Base-by-base conservation (phyloP, 1,140 invertebrate species). In the Neuroterus valhalla region DNA sequence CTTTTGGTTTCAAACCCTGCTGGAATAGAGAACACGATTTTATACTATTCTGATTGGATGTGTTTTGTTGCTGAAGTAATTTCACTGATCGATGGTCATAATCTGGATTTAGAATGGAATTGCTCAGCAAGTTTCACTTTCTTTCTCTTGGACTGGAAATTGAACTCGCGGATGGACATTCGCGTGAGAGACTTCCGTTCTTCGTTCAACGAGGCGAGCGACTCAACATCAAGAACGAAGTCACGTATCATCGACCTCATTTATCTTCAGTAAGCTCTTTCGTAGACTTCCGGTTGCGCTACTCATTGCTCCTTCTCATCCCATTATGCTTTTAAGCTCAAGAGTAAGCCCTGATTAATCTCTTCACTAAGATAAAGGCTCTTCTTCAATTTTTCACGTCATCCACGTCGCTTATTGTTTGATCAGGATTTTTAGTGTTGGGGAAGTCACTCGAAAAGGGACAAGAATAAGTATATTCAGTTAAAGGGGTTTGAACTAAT, bases 241-340 rank as follows among this genome's bases (percentile, higher is more conserved):
- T 62, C 55, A 62, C 55, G 55, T 62, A 62, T 62, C 55, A 62
- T 62, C 55, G 55, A 62, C 55, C 55, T 62, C 55, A 62, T 62
- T 62, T 62, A 62, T 62, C 55, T 62, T 23, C 55, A 62, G 31
- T 62, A 62, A 62, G 55, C 55, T 62, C 55, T 62, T 62, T 62
- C 31, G 55, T 62, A 62, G 55, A 62, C 55, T 62, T 62, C 55
- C 55, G 55, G 55, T 31, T 23, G 55, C 2, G 23, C 55, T 38
- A 62, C 55, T 31, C 23, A 62, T 38, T 62, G 23, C 55, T 62
- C 31, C 55, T 62, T 62, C 55, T 62, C 12, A 62, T 31, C 48
- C 21, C 26, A 62, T 62, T 38, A 62, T 14, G 21, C 15, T 23
- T 26, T 62, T 62, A 62, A 62, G 31, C 55, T 62, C 55, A 38